Evolutionary conservation across 2,888 invertebrate species (phyloP), one percentile per base, ranked within the genome.

Genomic region (Nomada flava): DNA sequence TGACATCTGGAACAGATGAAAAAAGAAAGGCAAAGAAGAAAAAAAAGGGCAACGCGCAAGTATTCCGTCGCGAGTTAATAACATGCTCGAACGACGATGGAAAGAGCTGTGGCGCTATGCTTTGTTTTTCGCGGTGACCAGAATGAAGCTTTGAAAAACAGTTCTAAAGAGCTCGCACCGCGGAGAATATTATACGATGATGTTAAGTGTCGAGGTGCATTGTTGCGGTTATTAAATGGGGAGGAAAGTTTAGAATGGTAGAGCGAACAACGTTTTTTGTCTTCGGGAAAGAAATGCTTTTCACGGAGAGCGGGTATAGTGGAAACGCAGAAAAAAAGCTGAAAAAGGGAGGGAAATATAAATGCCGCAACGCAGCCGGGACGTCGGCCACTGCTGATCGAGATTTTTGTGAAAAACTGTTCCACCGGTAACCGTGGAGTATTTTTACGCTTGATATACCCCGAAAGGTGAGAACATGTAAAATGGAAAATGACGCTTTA

Each of bases 191-290:
- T 63, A 63, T 29, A 44, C 67, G 55, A 44, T 26, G 72, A 50
- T 57, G 62, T 57, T 79, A 77, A 79, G 71, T 60, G 71, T 42
- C 26, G 59, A 23, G 60, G 42, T 20, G 79, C 65, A 65, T 79
- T 65, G 71, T 50, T 36, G 77, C 42, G 64, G 68, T 76, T 57
- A 76, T 76, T 78, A 78, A 78, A 76, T 68, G 68, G 62, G 36
- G 44, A 75, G 75, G 62, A 50, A 68, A 78, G 68, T 50, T 76
- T 57, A 47, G 76, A 59, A 78, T 68, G 62, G 53, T 50, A 55
- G 50, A 52, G 1, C 59, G 65, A 77, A 44, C 53, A 52, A 69
- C 68, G 76, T 76, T 76, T 68, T 69, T 68, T 69, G 50, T 76
- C 64, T 18, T 18, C 50, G 9, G 52, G 26, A 44, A 65, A 78